Evolutionary conservation across 2,888 invertebrate species (phyloP).

Genomic region (Latrodectus hesperus): DNA sequence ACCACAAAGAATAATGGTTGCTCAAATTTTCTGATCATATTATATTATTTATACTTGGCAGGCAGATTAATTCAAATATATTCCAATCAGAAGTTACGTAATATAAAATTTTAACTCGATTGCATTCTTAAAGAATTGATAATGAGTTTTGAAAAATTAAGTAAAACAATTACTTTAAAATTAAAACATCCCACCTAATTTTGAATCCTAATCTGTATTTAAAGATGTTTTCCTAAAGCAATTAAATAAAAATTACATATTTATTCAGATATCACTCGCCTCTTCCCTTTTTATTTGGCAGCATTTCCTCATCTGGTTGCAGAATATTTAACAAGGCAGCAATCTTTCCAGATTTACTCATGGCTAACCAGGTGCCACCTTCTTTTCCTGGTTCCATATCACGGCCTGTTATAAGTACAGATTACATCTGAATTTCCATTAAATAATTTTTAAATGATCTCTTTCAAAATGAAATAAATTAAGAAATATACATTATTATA

Average conservation of each 20-base stretch:
- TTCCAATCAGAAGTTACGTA: no score
- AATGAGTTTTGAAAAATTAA: background rate
- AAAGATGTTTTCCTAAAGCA: background rate
- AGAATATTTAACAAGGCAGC: constrained; percentile 84
- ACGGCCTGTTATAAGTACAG: constrained; percentile 78
- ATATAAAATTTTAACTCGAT: no score
- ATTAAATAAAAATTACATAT: background rate
- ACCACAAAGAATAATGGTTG: no score
- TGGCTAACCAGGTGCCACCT: constrained; percentile 88
- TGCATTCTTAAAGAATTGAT: no score
- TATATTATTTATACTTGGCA: no score
- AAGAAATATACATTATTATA: no score
- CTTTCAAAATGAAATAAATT: no score
- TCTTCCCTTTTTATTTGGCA: constrained; percentile 72
- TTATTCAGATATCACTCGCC: constrained; percentile 69
- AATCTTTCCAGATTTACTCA: constrained; percentile 79
- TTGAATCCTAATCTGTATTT: background rate
- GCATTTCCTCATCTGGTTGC: constrained; percentile 67
- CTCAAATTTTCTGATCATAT: no score
- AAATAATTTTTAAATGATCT: no score
- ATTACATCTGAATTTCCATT: no score
- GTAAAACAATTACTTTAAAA: background rate
- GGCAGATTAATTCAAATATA: no score
- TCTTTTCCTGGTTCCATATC: constrained; percentile 84
- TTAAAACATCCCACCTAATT: background rate